Evolutionary conservation across 2,888 invertebrate species (phyloP), one percentile per base, ranked within the genome.

Genomic region (Byasa hedistus): DNA sequence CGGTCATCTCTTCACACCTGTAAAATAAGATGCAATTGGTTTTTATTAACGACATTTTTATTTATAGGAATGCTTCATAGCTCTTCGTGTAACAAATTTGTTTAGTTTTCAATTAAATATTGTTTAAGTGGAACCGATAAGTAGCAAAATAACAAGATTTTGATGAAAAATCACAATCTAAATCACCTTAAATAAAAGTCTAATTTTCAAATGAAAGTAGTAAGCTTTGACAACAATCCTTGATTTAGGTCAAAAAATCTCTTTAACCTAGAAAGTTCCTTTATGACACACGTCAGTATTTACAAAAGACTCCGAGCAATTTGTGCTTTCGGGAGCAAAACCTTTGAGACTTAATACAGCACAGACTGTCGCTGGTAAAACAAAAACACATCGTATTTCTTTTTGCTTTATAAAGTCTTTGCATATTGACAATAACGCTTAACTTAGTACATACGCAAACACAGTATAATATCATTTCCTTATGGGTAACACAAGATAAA

Each of bases 1-100:
- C 86, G 69, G 85, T 86, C 91, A 91, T 91, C 74, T 91, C 91
- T 79, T 91, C 91, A 69, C 85, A 87, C 72, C 91, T 91, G 84
- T n/a, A 83, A 83, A 74, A 48, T 48, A 19, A 48, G n/a, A 48
- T 19, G 2, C 15, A 36, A 44, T 10, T 17, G 17, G 5, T 19
- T n/a, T n/a, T 5, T 48, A 5, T 48, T 19, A 48, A 48, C 19
- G 39, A 15, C 39, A 39, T 39, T 39, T 39, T 39, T 39, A 39
- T 39, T 39, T 1, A 39, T 15, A 0, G 39, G 15, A 39, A 15
- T 15, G 12, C 39, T 39, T 39, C 12, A 15, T 39, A 12, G 15
- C 15, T 39, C 3, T 15, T 12, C 0, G 1, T 15, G 15, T 39
- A 39, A 39, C 12, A 39, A 39, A 39, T 39, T 39, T 39, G 15